These are phyloP conservation scores for Hirtodrosophila duncani DNA, from an alignment of 2,888 invertebrate genomes.

Conservation along the genomic window DNA sequence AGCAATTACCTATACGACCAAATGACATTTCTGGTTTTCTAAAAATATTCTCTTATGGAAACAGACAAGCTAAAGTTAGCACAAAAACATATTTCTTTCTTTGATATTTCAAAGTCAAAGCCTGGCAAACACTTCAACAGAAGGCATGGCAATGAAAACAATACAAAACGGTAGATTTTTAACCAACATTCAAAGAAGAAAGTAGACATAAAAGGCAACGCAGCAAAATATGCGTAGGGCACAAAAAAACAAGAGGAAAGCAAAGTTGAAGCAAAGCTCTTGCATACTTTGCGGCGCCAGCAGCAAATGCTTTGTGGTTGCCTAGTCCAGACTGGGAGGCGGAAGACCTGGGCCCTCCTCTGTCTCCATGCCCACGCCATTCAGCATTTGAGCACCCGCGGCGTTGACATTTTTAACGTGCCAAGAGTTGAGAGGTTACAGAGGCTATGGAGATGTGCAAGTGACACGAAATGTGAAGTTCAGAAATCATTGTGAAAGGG, in stretches of 20 bases:
- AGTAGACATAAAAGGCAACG: not conserved
- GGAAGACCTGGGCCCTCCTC: not conserved
- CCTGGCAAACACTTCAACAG: too few species aligned
- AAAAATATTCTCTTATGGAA: too few species aligned
- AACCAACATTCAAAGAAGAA: too few species aligned
- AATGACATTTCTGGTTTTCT: too few species aligned
- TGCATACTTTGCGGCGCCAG: conserved; percentile 47
- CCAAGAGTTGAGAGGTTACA: conserved; percentile 25
- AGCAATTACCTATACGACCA: too few species aligned
- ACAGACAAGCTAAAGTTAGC: too few species aligned
- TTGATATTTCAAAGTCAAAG: too few species aligned
- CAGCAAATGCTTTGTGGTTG: conserved; percentile 38
- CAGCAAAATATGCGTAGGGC: conserved; percentile 6
- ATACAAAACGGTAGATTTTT: too few species aligned
- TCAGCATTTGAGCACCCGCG: not conserved
- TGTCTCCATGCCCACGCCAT: conserved; percentile 3
- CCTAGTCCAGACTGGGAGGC: not conserved
- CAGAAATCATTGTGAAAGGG: too few species aligned
- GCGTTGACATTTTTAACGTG: conserved; percentile 38
- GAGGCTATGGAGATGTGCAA: too few species aligned
- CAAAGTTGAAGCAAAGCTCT: conserved; percentile 18
- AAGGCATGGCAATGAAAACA: not conserved
- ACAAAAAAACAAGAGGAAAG: conserved; percentile 24
- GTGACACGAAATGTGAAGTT: too few species aligned
- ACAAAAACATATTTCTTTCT: too few species aligned